phyloP scores from a whole-genome alignment of 1,140 invertebrate species.

The Homalodisca vitripennis region DNA sequence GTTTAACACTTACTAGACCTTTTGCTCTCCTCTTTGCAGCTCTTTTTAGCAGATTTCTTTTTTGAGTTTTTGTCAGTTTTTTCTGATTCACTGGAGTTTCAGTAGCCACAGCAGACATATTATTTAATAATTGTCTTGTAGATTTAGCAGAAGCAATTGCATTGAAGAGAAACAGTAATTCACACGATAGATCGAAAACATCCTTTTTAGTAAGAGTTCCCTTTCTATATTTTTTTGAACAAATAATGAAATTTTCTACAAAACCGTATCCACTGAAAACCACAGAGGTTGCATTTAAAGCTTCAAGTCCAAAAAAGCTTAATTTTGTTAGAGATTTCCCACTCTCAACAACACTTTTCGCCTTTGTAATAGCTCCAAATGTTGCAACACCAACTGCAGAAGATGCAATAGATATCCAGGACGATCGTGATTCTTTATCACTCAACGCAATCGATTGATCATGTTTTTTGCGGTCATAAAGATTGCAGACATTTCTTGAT shows the following conservation, averaged over 20 bases:
- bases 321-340: constrained; percentile 3
- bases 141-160: constrained; percentile 20
- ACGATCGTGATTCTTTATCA: constrained; percentile 16
- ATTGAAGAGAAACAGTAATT: constrained; percentile 24
- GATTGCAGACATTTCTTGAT: not conserved
- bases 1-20: no score
- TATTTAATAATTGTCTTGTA: not conserved
- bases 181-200: constrained; percentile 23
- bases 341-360: constrained; percentile 10
- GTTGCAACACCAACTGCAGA: constrained; percentile 8
- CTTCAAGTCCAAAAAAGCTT: constrained; percentile 12
- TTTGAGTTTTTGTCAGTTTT: constrained; percentile 21
- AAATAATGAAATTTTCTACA: constrained; percentile 11
- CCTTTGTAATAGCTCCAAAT: not conserved
- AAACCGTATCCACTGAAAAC: constrained; percentile 21
- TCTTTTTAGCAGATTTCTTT: constrained; percentile 25
- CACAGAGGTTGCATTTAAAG: constrained; percentile 6
- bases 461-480: constrained; percentile 16
- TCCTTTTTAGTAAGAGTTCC: not conserved
- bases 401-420: constrained; percentile 12
- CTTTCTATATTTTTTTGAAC: not conserved
- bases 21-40: not conserved
- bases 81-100: not conserved
- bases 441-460: not conserved
- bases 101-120: not conserved